Base-by-base conservation (phyloP, 2,797 vertebrate species). In the Trichosurus vulpecula region DNA sequence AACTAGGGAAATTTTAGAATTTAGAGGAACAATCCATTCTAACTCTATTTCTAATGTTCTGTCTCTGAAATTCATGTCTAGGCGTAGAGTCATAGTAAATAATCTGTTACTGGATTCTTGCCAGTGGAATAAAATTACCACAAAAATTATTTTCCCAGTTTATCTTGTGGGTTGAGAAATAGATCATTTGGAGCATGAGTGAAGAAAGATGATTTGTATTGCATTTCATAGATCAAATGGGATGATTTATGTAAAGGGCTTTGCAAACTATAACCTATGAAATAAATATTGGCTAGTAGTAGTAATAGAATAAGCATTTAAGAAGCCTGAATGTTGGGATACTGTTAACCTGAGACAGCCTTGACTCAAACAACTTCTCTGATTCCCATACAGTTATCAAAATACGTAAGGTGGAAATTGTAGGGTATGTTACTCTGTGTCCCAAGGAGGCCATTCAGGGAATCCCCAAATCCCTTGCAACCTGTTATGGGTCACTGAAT, bases 31-130 rank as follows among this genome's bases (percentile, higher is more conserved):
- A 91, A 93, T 56, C 6, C 2, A 61, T 93, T 95, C 41, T 12
- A 91, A 95, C 25, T 93, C 3, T 95, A 89, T 95, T 95, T 94
- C 96, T 94, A 81, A 92, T 95, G 27, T 95, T 96, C n/a, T 96
- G 25, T 81, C 66, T 81, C 66, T 47, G n/a, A 81, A 81, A 81
- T 81, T 81, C n/a, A 92, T 91, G 0, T 94, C 94, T 95, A 96
- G 54, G 93, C n/a, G 94, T 91, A 66, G 41, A 55, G 27, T 92
- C 90, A 22, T 52, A 92, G 56, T 91, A 92, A 91, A 90, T 1
- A 11, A 91, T 96, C 93, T 95, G 3, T 30, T 87, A 51, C 6
- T 87, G 6, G 25, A 87, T 51, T 87, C 22, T 94, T 95, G 6
- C 66, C 94, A 92, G 3, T 95, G 41, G 52, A 95, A 55, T 96